phyloP scores from a whole-genome alignment of 1,140 invertebrate genomes.

The Gerris buenoi region DNA sequence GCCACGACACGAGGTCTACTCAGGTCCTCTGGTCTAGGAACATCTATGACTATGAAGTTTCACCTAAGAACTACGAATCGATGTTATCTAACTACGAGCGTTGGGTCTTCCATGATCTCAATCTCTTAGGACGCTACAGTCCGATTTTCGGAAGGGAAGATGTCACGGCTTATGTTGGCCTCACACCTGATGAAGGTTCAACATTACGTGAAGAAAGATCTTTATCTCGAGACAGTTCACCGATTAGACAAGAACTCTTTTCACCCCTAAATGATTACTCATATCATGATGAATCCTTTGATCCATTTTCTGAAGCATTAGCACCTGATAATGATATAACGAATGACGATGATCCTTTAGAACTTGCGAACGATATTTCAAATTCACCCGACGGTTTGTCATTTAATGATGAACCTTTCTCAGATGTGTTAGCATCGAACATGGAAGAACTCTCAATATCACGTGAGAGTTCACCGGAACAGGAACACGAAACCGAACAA shows the following conservation, averaged over 20 bases:
- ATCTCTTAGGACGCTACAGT: not conserved
- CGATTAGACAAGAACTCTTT: not conserved
- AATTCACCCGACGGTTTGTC: not conserved
- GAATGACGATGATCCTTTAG: not conserved
- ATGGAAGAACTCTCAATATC: not conserved
- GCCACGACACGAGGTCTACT: not conserved
- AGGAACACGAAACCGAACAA: too few species aligned
- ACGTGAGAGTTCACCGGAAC: not conserved
- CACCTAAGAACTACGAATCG: not conserved
- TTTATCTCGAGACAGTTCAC: not conserved
- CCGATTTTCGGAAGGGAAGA: not conserved
- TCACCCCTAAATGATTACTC: not conserved
- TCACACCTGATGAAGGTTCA: not conserved
- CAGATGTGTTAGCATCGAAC: too few species aligned
- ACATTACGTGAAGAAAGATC: too few species aligned
- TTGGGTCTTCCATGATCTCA: not conserved
- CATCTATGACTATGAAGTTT: not conserved
- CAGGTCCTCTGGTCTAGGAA: not conserved
- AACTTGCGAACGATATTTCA: not conserved
- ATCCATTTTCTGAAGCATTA: too few species aligned
- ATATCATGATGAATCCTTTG: too few species aligned
- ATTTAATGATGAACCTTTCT: not conserved
- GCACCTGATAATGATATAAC: too few species aligned
- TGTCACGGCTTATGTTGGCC: not conserved
- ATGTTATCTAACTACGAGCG: slow-evolving; percentile 2